Percentiles rank a stretch among this genome's conserved stretches.
Conservation (phyloP, 2,797 vertebrate genomes). For the Glossophaga mutica region DNA sequence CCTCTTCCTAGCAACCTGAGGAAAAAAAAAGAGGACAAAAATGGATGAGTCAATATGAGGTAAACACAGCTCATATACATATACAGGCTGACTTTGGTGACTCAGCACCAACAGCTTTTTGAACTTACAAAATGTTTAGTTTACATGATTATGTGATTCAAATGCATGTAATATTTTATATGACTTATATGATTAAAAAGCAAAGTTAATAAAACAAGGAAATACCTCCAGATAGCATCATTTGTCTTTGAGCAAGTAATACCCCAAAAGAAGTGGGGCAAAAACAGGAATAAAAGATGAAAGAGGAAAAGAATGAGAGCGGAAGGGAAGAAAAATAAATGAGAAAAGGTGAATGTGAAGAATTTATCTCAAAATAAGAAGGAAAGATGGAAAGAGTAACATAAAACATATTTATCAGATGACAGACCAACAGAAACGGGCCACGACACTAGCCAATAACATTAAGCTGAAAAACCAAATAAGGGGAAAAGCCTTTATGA, state of each 20-base stretch:
- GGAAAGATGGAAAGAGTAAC: not conserved
- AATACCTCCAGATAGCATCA: not conserved
- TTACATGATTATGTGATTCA: not conserved
- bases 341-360: constrained; percentile 49
- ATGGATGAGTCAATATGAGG: constrained; percentile 25
- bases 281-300: constrained; percentile 26
- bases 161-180: not conserved
- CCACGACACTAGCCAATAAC: not conserved
- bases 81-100: not conserved
- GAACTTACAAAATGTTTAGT: not conserved
- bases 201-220: constrained; percentile 5
- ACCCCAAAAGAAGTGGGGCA: not conserved
- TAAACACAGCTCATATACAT: not conserved
- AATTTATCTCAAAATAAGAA: constrained; percentile 27
- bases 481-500: not conserved
- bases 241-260: not conserved
- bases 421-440: not conserved
- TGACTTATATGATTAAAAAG: not conserved
- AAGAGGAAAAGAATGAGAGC: constrained; percentile 57
- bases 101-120: not conserved
- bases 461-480: constrained; percentile 24
- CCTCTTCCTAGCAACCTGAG: constrained; percentile 94
- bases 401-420: not conserved
- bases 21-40: constrained; percentile 65
- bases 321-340: constrained; percentile 43